Base-by-base conservation (phyloP, 2,797 vertebrate species). In the Ataeniobius toweri region DNA sequence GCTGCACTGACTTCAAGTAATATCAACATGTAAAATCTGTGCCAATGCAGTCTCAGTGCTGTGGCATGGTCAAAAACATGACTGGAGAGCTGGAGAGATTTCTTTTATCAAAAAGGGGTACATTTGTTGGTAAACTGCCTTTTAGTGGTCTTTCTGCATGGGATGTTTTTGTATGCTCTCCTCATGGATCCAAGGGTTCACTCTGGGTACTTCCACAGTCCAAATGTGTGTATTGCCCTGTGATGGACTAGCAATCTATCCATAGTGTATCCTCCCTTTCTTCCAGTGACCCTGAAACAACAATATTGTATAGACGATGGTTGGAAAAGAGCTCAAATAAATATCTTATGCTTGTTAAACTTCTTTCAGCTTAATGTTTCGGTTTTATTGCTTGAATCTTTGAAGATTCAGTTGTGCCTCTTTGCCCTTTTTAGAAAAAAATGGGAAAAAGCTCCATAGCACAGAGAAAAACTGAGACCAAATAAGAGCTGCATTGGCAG, bases 401-500 rank as follows among this genome's bases (percentile, higher is more conserved):
- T 13, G 39, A 10, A 68, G 22, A 44, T 68, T 68, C 39, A n/a
- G 41, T 68, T 44, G 39, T 24, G 22, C 44, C 10, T 44, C 22
- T 68, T 44, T 68, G 65, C 36, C 20, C 20, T 41, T 67, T 39
- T 39, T 39, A 31, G 36, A 44, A n/a, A 5, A 24, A 39, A 12
- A 13, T 8, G 41, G 20, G 39, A 41, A 44, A 44, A 41, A 65
- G 73, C 24, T 70, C 70, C 1, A 68, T 3, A 36, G 26, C 50
- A 31, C 70, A 78, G 72, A 50, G 55, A 18, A 72, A 74, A 53
- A 36, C 5, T 72, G 13, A 36, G 36, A 68, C 2, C 50, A 55
- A 16, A 26, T 13, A 59, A 53, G 8, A 44, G 55, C 67, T 3
- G 3, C 28, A 28, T 44, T 67, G 22, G 39, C 39, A 68, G 22